Conservation (phyloP, 30 jellyfish, hydroid and myxozoan genomes). For the Nemopilema nomurai region DNA sequence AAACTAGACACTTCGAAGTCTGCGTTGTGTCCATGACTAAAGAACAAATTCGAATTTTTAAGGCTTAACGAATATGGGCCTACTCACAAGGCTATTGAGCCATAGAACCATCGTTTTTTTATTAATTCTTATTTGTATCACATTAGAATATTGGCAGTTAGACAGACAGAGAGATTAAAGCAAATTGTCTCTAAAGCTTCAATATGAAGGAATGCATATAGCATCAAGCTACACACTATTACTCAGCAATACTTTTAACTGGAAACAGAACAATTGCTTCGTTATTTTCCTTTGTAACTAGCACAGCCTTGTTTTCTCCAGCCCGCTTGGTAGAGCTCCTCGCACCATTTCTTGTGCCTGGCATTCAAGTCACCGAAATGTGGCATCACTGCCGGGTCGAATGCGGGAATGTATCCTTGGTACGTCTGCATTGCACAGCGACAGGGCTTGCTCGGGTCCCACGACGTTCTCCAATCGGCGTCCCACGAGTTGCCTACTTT, state of each 20-base stretch:
- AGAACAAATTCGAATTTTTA: no score
- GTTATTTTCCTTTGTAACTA: constrained; percentile 24
- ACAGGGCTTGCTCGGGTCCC: constrained; percentile 94
- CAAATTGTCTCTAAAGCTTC: not conserved
- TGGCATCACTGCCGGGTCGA: constrained; percentile 85
- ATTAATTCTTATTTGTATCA: no score
- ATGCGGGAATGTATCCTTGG: constrained; percentile 92
- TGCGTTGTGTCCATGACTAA: no score
- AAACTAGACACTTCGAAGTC: no score
- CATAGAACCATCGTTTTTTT: no score
- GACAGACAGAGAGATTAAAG: not conserved
- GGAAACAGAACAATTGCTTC: not conserved
- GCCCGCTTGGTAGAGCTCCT: constrained; percentile 81
- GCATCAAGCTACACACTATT: not conserved
- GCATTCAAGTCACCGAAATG: constrained; percentile 66
- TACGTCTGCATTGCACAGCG: constrained; percentile 90
- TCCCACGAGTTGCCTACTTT: constrained; percentile 89
- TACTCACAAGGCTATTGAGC: no score
- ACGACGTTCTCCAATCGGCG: constrained; percentile 89
- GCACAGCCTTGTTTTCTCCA: constrained; percentile 94
- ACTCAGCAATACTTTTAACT: not conserved
- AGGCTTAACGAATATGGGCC: no score
- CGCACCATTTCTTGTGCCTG: constrained; percentile 89
- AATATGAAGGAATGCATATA: not conserved
- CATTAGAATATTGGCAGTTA: not conserved